Evolutionary conservation across 1,140 invertebrate genomes (phyloP).

Genomic region (Mamestra configurata): DNA sequence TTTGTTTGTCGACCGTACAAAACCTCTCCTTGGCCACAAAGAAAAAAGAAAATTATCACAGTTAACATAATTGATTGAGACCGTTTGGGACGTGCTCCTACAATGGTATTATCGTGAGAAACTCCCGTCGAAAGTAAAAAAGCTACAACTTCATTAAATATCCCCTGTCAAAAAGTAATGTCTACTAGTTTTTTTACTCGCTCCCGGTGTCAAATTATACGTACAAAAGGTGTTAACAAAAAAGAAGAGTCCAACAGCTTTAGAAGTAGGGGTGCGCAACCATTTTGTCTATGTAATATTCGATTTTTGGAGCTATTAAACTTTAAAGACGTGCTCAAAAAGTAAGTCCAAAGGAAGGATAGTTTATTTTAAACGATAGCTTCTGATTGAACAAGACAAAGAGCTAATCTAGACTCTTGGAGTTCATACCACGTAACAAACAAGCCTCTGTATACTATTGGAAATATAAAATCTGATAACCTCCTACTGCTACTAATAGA

Average conservation of each 20-base stretch:
- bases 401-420: too few relatives aligned
- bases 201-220: constrained; percentile 87
- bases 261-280: constrained; percentile 70
- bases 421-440: too few relatives aligned
- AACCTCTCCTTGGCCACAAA: constrained; percentile 64
- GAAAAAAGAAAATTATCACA: constrained; percentile 82
- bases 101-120: constrained; percentile 82
- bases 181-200: constrained; percentile 83
- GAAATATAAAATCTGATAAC: too few relatives aligned
- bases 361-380: too few relatives aligned
- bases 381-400: too few relatives aligned
- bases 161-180: constrained; percentile 86
- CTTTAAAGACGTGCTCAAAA: not conserved
- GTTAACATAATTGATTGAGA: constrained; percentile 86
- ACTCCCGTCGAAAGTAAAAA: constrained; percentile 69
- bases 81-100: constrained; percentile 80
- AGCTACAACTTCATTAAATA: constrained; percentile 86
- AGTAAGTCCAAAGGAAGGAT: too few relatives aligned
- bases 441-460: too few relatives aligned
- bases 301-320: not conserved
- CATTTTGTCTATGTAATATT: constrained; percentile 64
- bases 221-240: constrained; percentile 87
- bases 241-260: constrained; percentile 73
- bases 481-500: not conserved
- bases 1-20: constrained; percentile 79